A percentile compares a stretch with the other conserved stretches of the same genome.
Conservation (phyloP, 2,113 vertebrate genomes). For the Salvelinus alpinus region DNA sequence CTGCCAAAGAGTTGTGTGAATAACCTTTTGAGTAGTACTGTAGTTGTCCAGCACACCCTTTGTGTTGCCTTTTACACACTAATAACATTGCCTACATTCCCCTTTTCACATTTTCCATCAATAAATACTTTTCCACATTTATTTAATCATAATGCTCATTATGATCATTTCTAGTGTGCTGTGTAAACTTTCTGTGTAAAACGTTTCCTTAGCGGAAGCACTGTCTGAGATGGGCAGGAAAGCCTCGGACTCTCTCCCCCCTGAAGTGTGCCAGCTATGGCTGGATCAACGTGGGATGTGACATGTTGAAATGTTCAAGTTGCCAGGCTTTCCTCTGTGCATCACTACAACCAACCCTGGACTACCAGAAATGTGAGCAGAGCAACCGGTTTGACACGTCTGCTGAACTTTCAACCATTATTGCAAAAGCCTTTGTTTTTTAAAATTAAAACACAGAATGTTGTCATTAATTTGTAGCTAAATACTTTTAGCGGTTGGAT, state of each 20-base stretch:
- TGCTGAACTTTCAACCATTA: neutral
- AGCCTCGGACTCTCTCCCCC: constrained; percentile 83
- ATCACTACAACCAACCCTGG: constrained; percentile 80
- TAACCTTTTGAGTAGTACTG: neutral
- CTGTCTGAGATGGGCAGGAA: constrained; percentile 92
- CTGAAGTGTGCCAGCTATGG: constrained; percentile 88
- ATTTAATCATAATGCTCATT: neutral
- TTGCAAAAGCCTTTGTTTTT: neutral
- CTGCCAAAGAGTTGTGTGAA: neutral
- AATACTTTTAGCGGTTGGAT: neutral
- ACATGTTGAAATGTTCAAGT: constrained; percentile 90
- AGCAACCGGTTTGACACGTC: no score
- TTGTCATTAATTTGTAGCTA: neutral
- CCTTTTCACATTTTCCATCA: no score
- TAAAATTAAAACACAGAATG: neutral
- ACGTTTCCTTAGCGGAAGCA: constrained; percentile 76
- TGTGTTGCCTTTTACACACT: neutral
- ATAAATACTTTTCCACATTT: no score
- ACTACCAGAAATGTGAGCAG: constrained; percentile 85
- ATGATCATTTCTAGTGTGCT: neutral
- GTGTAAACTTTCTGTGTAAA: neutral
- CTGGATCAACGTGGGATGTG: constrained; percentile 86
- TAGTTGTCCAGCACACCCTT: neutral
- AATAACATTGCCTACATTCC: neutral
- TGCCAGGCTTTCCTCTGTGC: constrained; percentile 90